A percentile compares a stretch with the other conserved stretches of the same genome.
Evolutionary conservation across 1,140 invertebrate genomes (phyloP).

Genomic region (Teleogryllus occipitalis): DNA sequence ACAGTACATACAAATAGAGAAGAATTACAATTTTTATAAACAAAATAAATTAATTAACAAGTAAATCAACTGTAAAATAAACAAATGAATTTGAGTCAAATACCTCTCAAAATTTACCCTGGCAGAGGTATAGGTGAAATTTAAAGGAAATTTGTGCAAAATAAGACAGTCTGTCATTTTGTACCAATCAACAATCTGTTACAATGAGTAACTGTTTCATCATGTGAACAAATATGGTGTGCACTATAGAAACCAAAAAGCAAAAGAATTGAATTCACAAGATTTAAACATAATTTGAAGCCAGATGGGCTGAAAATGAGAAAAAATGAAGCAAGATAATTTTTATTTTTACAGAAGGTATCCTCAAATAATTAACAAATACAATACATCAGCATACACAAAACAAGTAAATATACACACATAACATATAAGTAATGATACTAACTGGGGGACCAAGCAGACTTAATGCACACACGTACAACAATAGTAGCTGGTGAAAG

Average conservation of each 20-base stretch:
- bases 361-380: background rate
- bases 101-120: no score
- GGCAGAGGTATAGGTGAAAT: no score
- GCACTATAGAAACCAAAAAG: background rate
- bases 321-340: background rate
- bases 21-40: background rate
- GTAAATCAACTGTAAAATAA: background rate
- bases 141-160: no score
- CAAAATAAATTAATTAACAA: background rate
- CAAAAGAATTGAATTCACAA: background rate
- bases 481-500: background rate
- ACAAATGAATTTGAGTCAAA: background rate
- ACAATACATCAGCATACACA: background rate
- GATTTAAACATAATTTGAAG: background rate
- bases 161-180: no score
- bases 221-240: background rate
- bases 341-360: background rate
- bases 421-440: background rate
- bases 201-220: no score
- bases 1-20: conserved; percentile 5
- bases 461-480: background rate
- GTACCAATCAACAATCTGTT: no score
- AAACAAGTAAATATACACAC: background rate
- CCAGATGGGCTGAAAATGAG: background rate
- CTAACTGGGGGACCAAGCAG: background rate